phyloP scores from a whole-genome alignment of 2,113 vertebrate genomes.

The Electrona antarctica region DNA sequence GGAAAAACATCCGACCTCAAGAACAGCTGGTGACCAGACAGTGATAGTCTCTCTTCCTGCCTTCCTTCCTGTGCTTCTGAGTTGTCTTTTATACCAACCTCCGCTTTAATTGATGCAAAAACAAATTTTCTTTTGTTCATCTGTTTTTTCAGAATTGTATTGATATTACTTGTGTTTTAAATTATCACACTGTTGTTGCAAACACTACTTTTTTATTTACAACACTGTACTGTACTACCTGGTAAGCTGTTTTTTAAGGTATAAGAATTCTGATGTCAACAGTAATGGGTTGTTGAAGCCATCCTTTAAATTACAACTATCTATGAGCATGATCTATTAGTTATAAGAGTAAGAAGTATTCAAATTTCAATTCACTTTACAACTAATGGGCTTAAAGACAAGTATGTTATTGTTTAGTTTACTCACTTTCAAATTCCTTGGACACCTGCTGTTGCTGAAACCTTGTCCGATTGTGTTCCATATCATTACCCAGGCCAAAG shows the following conservation, averaged over 20 bases:
- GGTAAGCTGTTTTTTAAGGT: neutral
- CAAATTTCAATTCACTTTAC: too few relatives aligned
- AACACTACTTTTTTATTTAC: too few relatives aligned
- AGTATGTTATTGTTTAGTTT: neutral
- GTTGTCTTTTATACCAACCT: too few relatives aligned
- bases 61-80: neutral
- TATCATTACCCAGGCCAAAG: conserved; percentile 81
- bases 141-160: neutral
- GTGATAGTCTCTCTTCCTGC: conserved; percentile 48
- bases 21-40: conserved; percentile 74
- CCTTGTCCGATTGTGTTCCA: conserved; percentile 82
- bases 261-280: conserved; percentile 1
- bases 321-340: too few relatives aligned
- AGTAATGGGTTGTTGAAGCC: neutral
- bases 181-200: too few relatives aligned
- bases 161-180: neutral
- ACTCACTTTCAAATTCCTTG: conserved; percentile 71
- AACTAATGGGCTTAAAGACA: conserved; percentile 11
- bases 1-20: conserved; percentile 74
- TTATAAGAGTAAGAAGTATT: too few relatives aligned
- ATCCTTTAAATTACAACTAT: neutral
- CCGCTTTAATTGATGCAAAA: too few relatives aligned
- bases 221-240: too few relatives aligned
- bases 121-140: too few relatives aligned
- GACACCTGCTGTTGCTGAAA: conserved; percentile 58